Percentiles rank a stretch among this genome's conserved stretches.
Evolutionary conservation across 2,797 vertebrate genomes (phyloP).

Genomic region (Pipistrellus pygmaeus): DNA sequence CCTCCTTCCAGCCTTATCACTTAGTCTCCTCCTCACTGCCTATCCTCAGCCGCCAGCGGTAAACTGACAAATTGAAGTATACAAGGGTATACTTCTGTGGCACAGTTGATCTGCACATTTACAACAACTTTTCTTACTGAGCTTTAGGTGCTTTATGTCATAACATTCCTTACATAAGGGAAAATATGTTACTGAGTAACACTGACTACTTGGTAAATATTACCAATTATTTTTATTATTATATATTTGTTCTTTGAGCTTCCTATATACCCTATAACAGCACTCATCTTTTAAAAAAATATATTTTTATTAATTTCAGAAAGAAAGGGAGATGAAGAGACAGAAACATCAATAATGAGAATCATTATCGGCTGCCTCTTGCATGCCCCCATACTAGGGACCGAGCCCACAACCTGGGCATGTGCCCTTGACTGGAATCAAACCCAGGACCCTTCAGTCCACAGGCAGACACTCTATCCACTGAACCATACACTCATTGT

Average conservation of each 20-base stretch:
- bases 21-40: neutral
- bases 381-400: too few relatives aligned
- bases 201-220: neutral
- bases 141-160: neutral
- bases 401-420: too few relatives aligned
- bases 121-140: neutral
- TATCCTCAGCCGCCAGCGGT: neutral
- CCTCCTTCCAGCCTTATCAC: neutral
- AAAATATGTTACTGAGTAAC: neutral
- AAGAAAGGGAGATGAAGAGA: too few relatives aligned
- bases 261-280: neutral
- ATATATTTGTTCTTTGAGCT: neutral
- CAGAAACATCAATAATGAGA: too few relatives aligned
- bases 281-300: neutral
- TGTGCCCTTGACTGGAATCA: too few relatives aligned
- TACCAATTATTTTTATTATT: conserved; percentile 4
- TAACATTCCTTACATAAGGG: neutral
- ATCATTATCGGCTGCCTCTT: too few relatives aligned
- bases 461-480: too few relatives aligned
- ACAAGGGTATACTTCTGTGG: neutral
- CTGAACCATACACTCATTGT: too few relatives aligned
- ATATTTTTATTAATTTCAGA: too few relatives aligned
- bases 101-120: neutral
- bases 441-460: too few relatives aligned
- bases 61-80: neutral